These are phyloP conservation scores for Antidorcas marsupialis DNA, from an alignment of 2,113 vertebrate genomes.

Conservation along the genomic window DNA sequence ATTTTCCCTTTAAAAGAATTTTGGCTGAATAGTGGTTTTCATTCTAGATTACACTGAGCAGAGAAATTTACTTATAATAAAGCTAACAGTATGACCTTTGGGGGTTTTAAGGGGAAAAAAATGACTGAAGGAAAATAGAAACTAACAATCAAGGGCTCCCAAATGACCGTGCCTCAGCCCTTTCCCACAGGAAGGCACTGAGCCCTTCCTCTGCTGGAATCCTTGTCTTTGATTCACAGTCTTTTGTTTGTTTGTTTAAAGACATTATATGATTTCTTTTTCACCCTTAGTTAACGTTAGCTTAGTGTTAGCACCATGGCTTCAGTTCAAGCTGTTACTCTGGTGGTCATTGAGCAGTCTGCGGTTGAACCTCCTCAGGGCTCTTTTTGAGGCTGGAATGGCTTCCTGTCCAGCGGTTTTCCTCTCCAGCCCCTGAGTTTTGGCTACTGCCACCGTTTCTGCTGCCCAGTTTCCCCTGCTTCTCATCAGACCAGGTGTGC, in stretches of 20 bases:
- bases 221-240: slow-evolving; percentile 2
- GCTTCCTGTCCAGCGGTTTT: not conserved
- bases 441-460: not conserved
- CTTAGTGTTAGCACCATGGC: not conserved
- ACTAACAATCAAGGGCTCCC: not conserved
- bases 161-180: not conserved
- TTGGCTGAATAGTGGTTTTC: not conserved
- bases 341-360: not conserved
- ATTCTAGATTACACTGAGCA: not conserved
- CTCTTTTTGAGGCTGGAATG: not conserved
- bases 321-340: not conserved
- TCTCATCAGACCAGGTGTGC: not conserved
- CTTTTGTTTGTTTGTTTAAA: not conserved
- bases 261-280: not conserved
- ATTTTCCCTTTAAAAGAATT: not conserved
- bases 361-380: not conserved
- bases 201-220: not conserved
- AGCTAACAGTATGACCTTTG: not conserved
- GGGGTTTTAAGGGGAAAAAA: not conserved
- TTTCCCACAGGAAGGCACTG: not conserved
- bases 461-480: not conserved
- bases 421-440: not conserved
- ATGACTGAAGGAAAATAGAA: not conserved
- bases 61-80: not conserved
- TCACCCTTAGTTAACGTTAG: not conserved